These are phyloP conservation scores for Drosophila peninsularis DNA, from an alignment of 2,888 invertebrate genomes.

Conservation along the genomic window DNA sequence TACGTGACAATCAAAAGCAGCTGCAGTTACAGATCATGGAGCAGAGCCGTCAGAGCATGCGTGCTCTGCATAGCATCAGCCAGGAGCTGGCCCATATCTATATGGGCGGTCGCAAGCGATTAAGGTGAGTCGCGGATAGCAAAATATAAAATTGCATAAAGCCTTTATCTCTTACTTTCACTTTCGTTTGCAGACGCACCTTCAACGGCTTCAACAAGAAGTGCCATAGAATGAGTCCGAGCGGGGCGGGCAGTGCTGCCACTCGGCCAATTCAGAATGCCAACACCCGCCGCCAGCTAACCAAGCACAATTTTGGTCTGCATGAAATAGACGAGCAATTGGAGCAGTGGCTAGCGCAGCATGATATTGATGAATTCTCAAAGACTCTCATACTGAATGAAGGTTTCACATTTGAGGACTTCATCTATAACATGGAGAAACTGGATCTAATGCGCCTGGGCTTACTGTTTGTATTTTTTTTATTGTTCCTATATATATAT, in stretches of 20 bases:
- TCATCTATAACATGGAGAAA: conserved; percentile 91
- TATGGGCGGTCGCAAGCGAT: conserved; percentile 74
- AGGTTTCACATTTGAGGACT: conserved; percentile 91
- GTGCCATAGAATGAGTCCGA: conserved; percentile 68
- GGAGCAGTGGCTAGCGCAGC: conserved; percentile 89
- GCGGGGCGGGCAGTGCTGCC: conserved; percentile 39
- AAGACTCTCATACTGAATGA: conserved; percentile 89
- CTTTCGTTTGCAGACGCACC: conserved; percentile 54
- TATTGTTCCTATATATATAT: conserved; percentile 71
- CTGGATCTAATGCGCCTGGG: conserved; percentile 92
- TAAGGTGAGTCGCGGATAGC: conserved; percentile 43
- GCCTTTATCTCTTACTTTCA: conserved; percentile 12
- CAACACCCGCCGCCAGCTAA: conserved; percentile 61
- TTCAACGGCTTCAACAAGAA: conserved; percentile 66
- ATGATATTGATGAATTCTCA: conserved; percentile 89
- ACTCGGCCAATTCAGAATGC: conserved; percentile 30
- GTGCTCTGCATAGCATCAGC: conserved; percentile 78
- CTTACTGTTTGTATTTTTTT: conserved; percentile 87
- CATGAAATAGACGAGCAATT: conserved; percentile 86
- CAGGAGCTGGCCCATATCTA: conserved; percentile 81
- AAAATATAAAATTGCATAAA: not conserved
- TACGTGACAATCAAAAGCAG: conserved; percentile 76
- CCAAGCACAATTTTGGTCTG: conserved; percentile 75
- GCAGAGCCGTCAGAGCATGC: conserved; percentile 73
- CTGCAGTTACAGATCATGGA: conserved; percentile 77